A percentile compares a stretch with the other conserved stretches of the same genome.
These are phyloP conservation scores for Pseudanteris insignis DNA, from an alignment of 2,888 invertebrate genomes.

Conservation along the genomic window DNA sequence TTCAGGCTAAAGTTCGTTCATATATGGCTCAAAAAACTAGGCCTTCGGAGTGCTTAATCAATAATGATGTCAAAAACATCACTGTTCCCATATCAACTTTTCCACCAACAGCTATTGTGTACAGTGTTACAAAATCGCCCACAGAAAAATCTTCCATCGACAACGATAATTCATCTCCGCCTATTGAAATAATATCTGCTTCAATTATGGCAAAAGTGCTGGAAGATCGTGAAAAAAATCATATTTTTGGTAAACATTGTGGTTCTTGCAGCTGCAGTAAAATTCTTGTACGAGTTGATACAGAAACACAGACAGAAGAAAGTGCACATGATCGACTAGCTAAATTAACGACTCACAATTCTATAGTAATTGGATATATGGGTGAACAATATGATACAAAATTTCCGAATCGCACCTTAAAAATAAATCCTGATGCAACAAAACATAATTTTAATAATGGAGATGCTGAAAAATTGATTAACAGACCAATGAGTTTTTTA, in stretches of 20 bases:
- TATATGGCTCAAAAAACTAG: conserved; percentile 75
- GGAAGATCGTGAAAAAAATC: conserved; percentile 85
- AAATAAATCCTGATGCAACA: no score
- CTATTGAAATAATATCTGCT: conserved; percentile 82
- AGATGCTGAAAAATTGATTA: no score
- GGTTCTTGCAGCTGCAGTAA: conserved; percentile 79
- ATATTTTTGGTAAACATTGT: conserved; percentile 81
- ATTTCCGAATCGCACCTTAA: no score
- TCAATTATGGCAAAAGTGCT: conserved; percentile 91
- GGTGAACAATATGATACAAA: no score
- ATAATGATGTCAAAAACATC: conserved; percentile 72
- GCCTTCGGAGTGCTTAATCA: conserved; percentile 67
- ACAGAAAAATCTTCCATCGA: conserved; percentile 64
- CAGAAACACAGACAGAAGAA: conserved; percentile 58
- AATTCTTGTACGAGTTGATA: conserved; percentile 58
- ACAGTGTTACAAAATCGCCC: conserved; percentile 64
- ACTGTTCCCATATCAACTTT: conserved; percentile 82
- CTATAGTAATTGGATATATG: conserved; percentile 14
- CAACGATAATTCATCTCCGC: conserved; percentile 71
- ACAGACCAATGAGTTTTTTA: no score
- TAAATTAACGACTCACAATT: conserved; percentile 12
- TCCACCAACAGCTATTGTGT: conserved; percentile 87
- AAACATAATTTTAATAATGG: no score
- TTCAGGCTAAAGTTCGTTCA: conserved; percentile 87
- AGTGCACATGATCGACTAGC: conserved; percentile 7